These are phyloP conservation scores for Hecatera dysodea DNA, from an alignment of 2,888 invertebrate species.

Conservation along the genomic window DNA sequence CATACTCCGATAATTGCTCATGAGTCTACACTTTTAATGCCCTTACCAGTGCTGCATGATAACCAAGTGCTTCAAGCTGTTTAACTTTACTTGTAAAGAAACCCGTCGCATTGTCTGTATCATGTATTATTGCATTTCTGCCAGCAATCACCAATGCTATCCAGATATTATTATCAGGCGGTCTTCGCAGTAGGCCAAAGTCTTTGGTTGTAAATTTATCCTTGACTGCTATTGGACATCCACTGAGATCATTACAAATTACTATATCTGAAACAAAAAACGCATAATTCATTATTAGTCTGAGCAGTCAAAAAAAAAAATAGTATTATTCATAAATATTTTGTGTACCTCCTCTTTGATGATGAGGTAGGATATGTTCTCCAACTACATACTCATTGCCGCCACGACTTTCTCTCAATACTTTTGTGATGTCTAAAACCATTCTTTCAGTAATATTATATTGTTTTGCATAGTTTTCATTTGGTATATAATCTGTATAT, in stretches of 20 bases:
- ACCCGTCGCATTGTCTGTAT: slow-evolving; percentile 89
- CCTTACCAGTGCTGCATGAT: slow-evolving; percentile 90
- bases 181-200: slow-evolving; percentile 84
- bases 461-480: slow-evolving; percentile 85
- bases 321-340: slow-evolving; percentile 3
- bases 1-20: not conserved
- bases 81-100: slow-evolving; percentile 91
- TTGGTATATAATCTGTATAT: slow-evolving; percentile 91
- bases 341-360: slow-evolving; percentile 90
- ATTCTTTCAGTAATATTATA: slow-evolving; percentile 90
- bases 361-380: slow-evolving; percentile 93
- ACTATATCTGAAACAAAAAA: slow-evolving; percentile 89
- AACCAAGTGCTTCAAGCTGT: slow-evolving; percentile 92
- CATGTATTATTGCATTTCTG: slow-evolving; percentile 91
- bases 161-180: slow-evolving; percentile 85
- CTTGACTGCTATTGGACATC: slow-evolving; percentile 86
- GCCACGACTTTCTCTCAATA: slow-evolving; percentile 86
- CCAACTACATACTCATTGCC: slow-evolving; percentile 85
- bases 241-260: slow-evolving; percentile 89
- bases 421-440: slow-evolving; percentile 90
- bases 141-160: slow-evolving; percentile 91
- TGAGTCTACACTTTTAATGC: not conserved
- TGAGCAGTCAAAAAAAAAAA: not conserved
- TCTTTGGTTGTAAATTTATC: slow-evolving; percentile 85
- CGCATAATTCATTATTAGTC: not conserved